These are phyloP conservation scores for Urocynchramus pylzowi DNA, from an alignment of 2,113 vertebrate genomes.

Conservation along the genomic window DNA sequence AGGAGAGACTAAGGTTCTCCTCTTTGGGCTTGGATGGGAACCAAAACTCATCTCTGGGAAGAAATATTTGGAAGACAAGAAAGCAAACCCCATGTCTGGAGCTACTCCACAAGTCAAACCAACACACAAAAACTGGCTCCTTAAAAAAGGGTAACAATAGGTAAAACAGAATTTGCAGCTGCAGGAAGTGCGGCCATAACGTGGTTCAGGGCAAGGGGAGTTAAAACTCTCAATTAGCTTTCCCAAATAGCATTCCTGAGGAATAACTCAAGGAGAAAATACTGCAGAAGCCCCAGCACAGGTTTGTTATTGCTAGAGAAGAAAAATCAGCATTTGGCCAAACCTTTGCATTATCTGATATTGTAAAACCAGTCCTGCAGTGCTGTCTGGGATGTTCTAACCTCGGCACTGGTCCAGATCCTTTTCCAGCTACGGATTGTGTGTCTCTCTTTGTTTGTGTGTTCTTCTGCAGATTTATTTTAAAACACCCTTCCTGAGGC, in stretches of 20 bases:
- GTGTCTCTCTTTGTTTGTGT: background rate
- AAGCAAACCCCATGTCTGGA: background rate
- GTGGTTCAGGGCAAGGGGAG: background rate
- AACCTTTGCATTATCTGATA: conserved; percentile 4
- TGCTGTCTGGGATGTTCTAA: background rate
- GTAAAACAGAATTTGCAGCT: background rate
- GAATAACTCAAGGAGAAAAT: background rate
- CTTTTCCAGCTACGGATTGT: background rate
- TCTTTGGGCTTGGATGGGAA: background rate
- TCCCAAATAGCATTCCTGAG: background rate
- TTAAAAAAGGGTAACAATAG: background rate
- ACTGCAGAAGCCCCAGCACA: background rate
- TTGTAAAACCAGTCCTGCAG: background rate
- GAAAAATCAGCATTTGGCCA: background rate
- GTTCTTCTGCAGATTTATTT: conserved; percentile 10
- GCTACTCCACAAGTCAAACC: background rate
- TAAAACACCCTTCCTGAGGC: background rate
- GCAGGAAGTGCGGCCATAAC: background rate
- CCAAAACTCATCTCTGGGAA: background rate
- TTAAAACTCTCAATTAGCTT: conserved; percentile 21
- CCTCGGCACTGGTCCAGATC: background rate
- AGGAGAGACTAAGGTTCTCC: background rate
- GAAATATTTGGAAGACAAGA: background rate
- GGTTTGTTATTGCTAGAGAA: background rate
- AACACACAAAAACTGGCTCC: background rate